A percentile compares a stretch with the other conserved stretches of the same genome.
Conservation (phyloP, 2,888 invertebrate genomes). For the Lycophotia porphyrea region DNA sequence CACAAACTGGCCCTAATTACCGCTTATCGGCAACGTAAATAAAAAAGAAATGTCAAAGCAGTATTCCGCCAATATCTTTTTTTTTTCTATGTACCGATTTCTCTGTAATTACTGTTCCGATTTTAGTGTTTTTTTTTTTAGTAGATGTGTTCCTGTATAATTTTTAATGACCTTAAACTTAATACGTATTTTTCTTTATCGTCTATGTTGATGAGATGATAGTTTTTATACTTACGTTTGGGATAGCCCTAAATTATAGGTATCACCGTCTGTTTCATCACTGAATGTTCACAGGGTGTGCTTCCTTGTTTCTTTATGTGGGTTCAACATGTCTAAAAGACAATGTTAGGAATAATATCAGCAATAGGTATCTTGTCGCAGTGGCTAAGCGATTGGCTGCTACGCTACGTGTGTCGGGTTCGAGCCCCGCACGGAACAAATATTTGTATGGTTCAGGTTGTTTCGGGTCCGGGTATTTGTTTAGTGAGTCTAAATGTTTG, state of each 20-base stretch:
- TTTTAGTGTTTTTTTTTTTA: neutral
- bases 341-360: neutral
- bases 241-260: neutral
- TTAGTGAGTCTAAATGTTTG: no score
- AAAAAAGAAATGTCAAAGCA: slow-evolving; percentile 4
- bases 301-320: neutral
- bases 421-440: no score
- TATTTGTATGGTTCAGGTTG: no score
- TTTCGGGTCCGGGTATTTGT: no score
- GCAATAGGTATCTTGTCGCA: no score
- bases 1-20: slow-evolving; percentile 3
- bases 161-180: no score
- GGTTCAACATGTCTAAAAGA: neutral
- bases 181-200: no score
- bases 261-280: neutral
- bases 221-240: neutral
- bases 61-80: neutral
- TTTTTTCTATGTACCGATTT: neutral
- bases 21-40: slow-evolving; percentile 11
- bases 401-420: no score
- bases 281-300: neutral
- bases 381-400: no score
- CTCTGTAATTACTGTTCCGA: neutral
- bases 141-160: no score
- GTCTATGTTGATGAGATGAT: no score